Base-by-base conservation (phyloP, 23 tunicate species). In the Botrylloides violaceus region DNA sequence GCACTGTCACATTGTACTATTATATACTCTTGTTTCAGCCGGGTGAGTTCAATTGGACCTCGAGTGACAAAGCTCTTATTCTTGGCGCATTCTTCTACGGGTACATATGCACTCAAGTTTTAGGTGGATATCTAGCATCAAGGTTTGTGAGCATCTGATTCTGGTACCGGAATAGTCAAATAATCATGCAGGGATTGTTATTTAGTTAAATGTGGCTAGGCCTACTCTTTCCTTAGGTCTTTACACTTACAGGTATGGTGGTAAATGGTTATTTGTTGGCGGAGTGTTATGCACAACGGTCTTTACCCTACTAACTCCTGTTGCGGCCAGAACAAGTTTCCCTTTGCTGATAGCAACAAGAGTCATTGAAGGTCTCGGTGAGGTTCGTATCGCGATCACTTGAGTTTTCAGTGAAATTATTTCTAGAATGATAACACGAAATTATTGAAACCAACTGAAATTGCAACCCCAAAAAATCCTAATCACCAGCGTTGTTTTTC, bases 311-410 rank as follows among this genome's bases (percentile, higher is more conserved):
- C 71, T 95, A 15, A 95, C 96, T 30, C 96, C 94, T 3, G 29
- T 85, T 22, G 98, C 98, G 33, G 95, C 98, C 49, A 73, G 94
- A 9, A 66, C 84, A 9, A 81, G 85, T 60, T 92, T 81, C 58
- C 9, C 72, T 37, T 61, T 85, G 37, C 50, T 95, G 34, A 87
- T 95, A 49, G 96, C 83, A 70, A 76, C 92, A 2, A 79, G 99
- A 18, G 60, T 95, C n/a, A 19, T 87, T 23, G 99, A 95, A 79
- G 99, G 99, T 20, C 65, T 95, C 28, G 96, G 96, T 0, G 99
- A 95, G 88, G 96, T 88, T 25, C 33, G 80, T n/a, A n/a, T n/a
- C n/a, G n/a, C n/a, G n/a, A n/a, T n/a, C n/a, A n/a, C n/a, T n/a
- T n/a, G n/a, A n/a, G n/a, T n/a, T n/a, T n/a, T n/a, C n/a, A n/a